Evolutionary conservation across 2,797 vertebrate genomes (phyloP), one percentile per base, ranked within the genome.

Genomic region (Echiichthys vipera): DNA sequence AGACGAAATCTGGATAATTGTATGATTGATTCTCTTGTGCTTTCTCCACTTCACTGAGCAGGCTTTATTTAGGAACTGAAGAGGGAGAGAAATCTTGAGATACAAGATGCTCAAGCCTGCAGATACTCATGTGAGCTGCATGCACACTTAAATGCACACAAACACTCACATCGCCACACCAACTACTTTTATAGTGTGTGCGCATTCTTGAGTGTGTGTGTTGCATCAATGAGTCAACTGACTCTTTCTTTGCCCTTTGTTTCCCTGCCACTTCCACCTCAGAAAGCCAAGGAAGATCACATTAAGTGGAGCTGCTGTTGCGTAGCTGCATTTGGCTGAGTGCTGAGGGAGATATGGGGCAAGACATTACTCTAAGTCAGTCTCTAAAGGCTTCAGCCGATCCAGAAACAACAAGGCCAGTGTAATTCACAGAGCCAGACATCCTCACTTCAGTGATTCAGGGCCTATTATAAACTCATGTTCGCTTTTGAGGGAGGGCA

Each of bases 1-100:
- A 88, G 87, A 81, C 65, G 83, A 90, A 90, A 94, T 94, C 89
- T 87, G 87, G 87, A 91, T 93, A 94, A 93, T 93, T 94, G 90
- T 88, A 80, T 87, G 89, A 94, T 93, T 93, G 92, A 93, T 92
- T 92, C 90, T 88, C 85, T 81, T 89, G 90, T 91, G 86, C 74
- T 78, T 80, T 73, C 59, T 87, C 76, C 88, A 91, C 89, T 92
- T 87, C 82, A 89, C 78, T 49, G 89, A 85, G 68, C 87, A 88
- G 83, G 86, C 87, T 90, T 92, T 88, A 89, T 91, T 92, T 88
- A 83, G 88, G 78, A 83, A 73, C 67, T 81, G 85, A 85, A 72
- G 84, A 80, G 80, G 68, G 81, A 86, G 72, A 81, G 77, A 83
- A 84, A 85, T 89, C 85, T 88, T 77, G 79, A 88, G 84, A 84